phyloP scores from a whole-genome alignment of 2,888 invertebrate genomes.

The Coelinius sp. region DNA sequence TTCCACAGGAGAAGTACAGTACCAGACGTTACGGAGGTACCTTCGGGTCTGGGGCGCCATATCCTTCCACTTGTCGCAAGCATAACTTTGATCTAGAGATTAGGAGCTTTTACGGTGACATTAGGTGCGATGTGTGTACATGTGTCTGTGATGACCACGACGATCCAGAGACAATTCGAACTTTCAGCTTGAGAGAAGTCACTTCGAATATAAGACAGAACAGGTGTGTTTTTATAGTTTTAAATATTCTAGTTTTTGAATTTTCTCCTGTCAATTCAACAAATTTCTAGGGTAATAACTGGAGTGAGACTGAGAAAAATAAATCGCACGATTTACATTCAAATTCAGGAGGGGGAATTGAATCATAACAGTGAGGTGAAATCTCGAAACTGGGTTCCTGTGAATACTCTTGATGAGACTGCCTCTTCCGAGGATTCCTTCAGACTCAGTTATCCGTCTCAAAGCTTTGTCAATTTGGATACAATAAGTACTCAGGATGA shows the following conservation, averaged over 20 bases:
- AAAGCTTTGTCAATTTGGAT: neutral
- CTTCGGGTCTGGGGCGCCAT: too few relatives aligned
- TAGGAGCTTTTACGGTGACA: neutral
- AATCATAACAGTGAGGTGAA: neutral
- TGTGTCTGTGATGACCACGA: neutral
- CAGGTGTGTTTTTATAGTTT: neutral
- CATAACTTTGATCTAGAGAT: neutral
- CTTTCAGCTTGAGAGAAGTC: neutral
- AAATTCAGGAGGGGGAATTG: neutral
- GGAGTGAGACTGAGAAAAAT: neutral
- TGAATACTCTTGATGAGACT: neutral
- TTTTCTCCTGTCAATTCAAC: too few relatives aligned
- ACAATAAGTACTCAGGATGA: neutral
- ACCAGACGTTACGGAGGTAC: neutral
- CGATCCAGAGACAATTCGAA: neutral
- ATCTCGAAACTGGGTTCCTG: neutral
- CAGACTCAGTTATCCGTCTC: neutral
- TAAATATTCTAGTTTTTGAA: too few relatives aligned
- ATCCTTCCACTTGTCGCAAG: neutral
- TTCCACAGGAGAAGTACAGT: neutral
- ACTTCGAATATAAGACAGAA: neutral
- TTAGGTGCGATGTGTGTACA: neutral
- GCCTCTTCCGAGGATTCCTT: neutral
- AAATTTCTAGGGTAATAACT: neutral
- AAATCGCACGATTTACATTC: neutral